A percentile compares a stretch with the other conserved stretches of the same genome.
Conservation (phyloP, 92 coral and sea anemone species). For the Zoanthus solanderi region DNA sequence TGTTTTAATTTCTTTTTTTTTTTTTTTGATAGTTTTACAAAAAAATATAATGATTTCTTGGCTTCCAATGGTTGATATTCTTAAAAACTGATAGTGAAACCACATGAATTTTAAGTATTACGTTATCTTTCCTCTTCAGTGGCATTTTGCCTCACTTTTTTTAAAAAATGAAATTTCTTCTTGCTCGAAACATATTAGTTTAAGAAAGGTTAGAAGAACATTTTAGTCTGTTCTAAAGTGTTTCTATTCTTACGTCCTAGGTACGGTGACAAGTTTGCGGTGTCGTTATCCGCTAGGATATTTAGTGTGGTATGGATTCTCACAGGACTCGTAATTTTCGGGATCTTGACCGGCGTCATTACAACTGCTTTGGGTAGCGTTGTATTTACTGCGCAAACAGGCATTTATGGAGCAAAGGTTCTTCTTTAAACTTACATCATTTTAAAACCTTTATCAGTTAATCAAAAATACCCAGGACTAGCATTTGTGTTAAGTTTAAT, state of each 20-base stretch:
- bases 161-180: too few relatives aligned
- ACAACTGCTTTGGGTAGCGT: constrained; percentile 46
- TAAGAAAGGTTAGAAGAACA: too few relatives aligned
- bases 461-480: too few relatives aligned
- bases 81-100: background rate
- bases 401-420: constrained; percentile 57
- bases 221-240: too few relatives aligned
- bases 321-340: constrained; percentile 51
- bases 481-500: too few relatives aligned
- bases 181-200: too few relatives aligned
- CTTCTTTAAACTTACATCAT: background rate
- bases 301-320: constrained; percentile 59
- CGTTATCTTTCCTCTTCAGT: background rate
- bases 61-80: background rate
- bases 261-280: constrained; percentile 59
- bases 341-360: constrained; percentile 51
- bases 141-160: background rate
- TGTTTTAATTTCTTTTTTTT: background rate
- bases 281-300: constrained; percentile 41
- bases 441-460: too few relatives aligned
- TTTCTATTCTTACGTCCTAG: constrained; percentile 24
- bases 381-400: constrained; percentile 31
- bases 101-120: background rate
- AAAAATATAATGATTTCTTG: background rate
- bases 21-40: background rate